Percentiles rank a stretch among this genome's conserved stretches.
Evolutionary conservation across 1,140 invertebrate genomes (phyloP).

Genomic region (Samia ricini): DNA sequence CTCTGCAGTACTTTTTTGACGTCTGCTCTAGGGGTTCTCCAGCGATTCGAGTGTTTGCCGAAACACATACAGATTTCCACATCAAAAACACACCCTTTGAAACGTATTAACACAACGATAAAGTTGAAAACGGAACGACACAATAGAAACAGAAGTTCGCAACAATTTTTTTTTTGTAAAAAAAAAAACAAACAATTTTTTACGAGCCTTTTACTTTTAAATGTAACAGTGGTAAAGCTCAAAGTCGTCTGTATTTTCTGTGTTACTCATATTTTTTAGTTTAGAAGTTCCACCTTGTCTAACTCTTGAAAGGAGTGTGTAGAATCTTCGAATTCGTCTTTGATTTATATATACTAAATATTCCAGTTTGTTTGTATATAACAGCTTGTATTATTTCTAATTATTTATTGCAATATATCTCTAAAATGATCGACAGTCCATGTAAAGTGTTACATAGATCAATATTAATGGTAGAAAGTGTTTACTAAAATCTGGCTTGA

Average conservation of each 20-base stretch:
- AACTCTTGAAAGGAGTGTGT: constrained; percentile 62
- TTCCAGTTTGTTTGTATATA: too few relatives aligned
- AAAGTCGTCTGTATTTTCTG: constrained; percentile 28
- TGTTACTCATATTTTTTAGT: constrained; percentile 6
- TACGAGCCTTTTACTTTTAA: constrained; percentile 22
- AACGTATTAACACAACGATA: constrained; percentile 28
- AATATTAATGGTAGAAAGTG: too few relatives aligned
- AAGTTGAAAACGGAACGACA: constrained; percentile 35
- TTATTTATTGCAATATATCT: too few relatives aligned
- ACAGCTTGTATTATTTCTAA: too few relatives aligned
- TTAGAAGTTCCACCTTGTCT: constrained; percentile 38
- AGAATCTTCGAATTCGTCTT: constrained; percentile 40
- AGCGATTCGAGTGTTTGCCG: constrained; percentile 45
- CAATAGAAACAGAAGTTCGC: constrained; percentile 11
- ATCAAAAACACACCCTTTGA: constrained; percentile 25
- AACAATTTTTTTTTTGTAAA: constrained; percentile 15
- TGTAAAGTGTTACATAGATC: too few relatives aligned
- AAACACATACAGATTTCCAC: constrained; percentile 29
- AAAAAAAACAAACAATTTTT: constrained; percentile 19
- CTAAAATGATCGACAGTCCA: too few relatives aligned
- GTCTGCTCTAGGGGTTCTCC: constrained; percentile 60
- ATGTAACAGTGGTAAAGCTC: constrained; percentile 24
- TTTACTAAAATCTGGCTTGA: too few relatives aligned
- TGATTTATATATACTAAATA: neutral
- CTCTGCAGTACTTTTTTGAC: constrained; percentile 63